Base-by-base conservation (phyloP, 2,113 vertebrate genomes). In the Zingel zingel region DNA sequence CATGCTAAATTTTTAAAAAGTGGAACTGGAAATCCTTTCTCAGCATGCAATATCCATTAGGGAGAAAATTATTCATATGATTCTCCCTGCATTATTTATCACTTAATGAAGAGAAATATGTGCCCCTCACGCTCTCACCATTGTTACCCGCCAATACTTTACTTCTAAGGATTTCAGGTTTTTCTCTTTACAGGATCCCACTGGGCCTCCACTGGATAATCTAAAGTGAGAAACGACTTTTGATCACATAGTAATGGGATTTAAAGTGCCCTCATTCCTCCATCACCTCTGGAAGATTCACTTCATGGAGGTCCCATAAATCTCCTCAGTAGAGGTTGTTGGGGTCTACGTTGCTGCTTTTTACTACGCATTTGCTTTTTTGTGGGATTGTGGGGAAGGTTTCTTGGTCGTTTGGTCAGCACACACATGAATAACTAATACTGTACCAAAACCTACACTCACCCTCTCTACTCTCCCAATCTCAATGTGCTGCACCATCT, bases 31-130 rank as follows among this genome's bases (percentile, higher is more conserved):
- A 95, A 93, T 95, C 93, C 93, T 95, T 94, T 95, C 92, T 90
- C 92, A 95, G 94, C 93, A 95, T 94, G 94, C 94, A 95, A 94
- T 92, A 95, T 94, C 94, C 95, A 96, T 95, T 94, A 95, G 92
- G 86, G 86, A 80, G 83, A 90, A 95, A 95, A 95, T 93, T 92
- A 96, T 96, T 95, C 93, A 96, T 95, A 94, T 92, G 93, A 93
- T 90, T 92, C 85, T 57, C 69, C 63, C 59, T 96, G 82, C 93
- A 96, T 95, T 96, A 95, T 96, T 95, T 92, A 96, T 89, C 15
- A 59, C 83, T 88, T 94, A 94, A 95, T 95, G 92, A 95, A 91
- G 92, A 94, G 86, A 91, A 93, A 91, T 93, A 85, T 82, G 81
- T 87, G 82, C 58, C 72, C 89, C 88, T 86, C 74, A 66, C 63